Evolutionary conservation across 2,888 invertebrate genomes (phyloP), one percentile per base, ranked within the genome.

Genomic region (Eupithecia tripunctaria): DNA sequence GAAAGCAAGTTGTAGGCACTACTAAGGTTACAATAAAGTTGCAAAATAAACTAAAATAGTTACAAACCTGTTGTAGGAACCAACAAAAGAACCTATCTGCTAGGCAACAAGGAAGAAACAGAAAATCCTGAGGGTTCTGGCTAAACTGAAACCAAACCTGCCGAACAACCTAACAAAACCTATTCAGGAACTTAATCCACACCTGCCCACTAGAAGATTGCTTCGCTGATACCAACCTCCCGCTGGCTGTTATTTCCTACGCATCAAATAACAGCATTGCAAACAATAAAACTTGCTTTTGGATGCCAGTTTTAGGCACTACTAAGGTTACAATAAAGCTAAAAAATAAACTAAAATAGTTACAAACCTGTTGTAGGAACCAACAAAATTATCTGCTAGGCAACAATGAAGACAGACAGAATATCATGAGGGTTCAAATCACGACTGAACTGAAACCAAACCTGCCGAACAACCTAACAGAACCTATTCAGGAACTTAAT

Each of bases 201-300:
- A 38, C 64, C 21, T 64, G 64, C 14, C 14, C 38, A 38, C 6
- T 56, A 14, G 21, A 14, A 56, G 56, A 56, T 56, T 25, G 56
- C 56, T 56, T 38, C 18, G 64, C 21, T 25, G 38, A 36, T 38
- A 64, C 14, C 21, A 64, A n/a, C 62, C 62, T 29, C 60, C 60
- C n/a, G 62, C 62, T 32, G 62, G 27, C 21, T 21, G n/a, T 64
- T 25, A 68, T 68, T 59, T 43, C 62, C 68, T 43, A 43, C 14
- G 62, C 56, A 69, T 68, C 63, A 68, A 32, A 63, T 56, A 56
- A 18, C 64, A 62, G 60, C 47, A 27, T 63, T 71, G 47, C 70
- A n/a, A n/a, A 21, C 2, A 18, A 5, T 2, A 6, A 5, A 36
- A 21, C 51, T 51, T 51, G 51, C 51, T 12, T 10, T 1, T n/a